A percentile compares a stretch with the other conserved stretches of the same genome.
phyloP scores from a whole-genome alignment of 2,797 vertebrate species.

The Kryptolebias ocellatus region DNA sequence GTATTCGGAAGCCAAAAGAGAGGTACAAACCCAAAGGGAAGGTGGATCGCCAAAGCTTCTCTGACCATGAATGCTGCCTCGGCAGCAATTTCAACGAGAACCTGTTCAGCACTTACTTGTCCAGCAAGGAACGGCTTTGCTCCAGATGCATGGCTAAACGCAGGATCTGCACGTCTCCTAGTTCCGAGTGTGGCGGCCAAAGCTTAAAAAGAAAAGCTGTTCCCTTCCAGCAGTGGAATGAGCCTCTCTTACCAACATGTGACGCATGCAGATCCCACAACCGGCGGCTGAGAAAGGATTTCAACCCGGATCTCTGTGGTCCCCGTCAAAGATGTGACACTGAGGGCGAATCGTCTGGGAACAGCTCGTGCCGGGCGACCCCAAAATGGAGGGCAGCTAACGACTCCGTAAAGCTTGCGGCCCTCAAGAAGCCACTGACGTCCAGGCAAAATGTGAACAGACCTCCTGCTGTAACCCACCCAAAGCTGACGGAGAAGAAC shows the following conservation, averaged over 20 bases:
- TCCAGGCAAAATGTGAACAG: conserved; percentile 60
- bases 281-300: conserved; percentile 30
- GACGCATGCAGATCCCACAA: conserved; percentile 62
- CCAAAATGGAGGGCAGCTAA: conserved; percentile 32
- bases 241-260: conserved; percentile 49
- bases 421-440: conserved; percentile 39
- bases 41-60: conserved; percentile 55
- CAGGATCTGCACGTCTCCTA: conserved; percentile 9
- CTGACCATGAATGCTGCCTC: conserved; percentile 66
- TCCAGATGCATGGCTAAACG: conserved; percentile 68
- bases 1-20: conserved; percentile 41
- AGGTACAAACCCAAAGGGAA: conserved; percentile 59
- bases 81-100: conserved; percentile 44
- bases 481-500: conserved; percentile 67
- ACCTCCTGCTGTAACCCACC: conserved; percentile 24
- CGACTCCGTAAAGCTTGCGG: conserved; percentile 7
- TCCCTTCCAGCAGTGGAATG: conserved; percentile 59
- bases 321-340: conserved; percentile 39
- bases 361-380: conserved; percentile 26
- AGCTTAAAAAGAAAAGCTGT: conserved; percentile 49
- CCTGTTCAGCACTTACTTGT: not conserved
- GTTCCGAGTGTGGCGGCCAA: conserved; percentile 19
- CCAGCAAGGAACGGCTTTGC: conserved; percentile 64
- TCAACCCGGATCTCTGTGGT: conserved; percentile 10
- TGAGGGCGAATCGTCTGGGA: conserved; percentile 69